Base-by-base conservation (phyloP, 2,113 vertebrate genomes). In the Fregata magnificens region DNA sequence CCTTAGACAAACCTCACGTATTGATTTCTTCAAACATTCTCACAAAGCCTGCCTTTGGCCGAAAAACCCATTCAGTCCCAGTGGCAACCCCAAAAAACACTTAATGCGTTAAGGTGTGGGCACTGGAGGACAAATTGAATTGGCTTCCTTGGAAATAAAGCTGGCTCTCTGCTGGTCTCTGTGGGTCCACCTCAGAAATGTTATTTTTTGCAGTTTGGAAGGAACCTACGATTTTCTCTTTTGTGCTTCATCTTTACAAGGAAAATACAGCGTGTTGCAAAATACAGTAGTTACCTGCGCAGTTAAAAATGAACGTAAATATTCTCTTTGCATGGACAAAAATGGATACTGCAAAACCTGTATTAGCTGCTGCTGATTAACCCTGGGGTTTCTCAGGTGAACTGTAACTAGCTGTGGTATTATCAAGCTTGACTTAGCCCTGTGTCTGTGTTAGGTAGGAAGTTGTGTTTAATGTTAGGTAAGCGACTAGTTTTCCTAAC, bases 1-100 rank as follows among this genome's bases (percentile, higher is more conserved):
- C 96, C 97, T 94, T 83, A 52, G 69, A 97, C 95, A 98, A 98
- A 97, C 95, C 96, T 97, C 97, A 95, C 10, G 3, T 86, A 98
- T 96, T 97, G 97, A 98, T 98, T 97, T 80, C 67, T 88, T 95
- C 95, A 97, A 95, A 95, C 95, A 67, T 96, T 96, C 87, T 93
- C 93, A 90, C 89, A 97, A 96, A 97, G 88, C 50, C 80, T 92
- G 86, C 76, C 70, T 82, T 69, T 87, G 84, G 83, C 58, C n/a
- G 16, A 74, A 92, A 95, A 90, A 18, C 2, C 25, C 28, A 47
- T 42, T 89, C 11, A 65, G 52, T 31, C 77, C 36, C 69, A 74
- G 59, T 67, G 65, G 87, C 62, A 76, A 78, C 29, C 38, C 89
- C 58, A 11, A 50, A 93, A 82, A 93, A 17, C 52, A 45, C 44